Base-by-base conservation (phyloP, 1,140 invertebrate genomes). In the Sogatella furcifera region DNA sequence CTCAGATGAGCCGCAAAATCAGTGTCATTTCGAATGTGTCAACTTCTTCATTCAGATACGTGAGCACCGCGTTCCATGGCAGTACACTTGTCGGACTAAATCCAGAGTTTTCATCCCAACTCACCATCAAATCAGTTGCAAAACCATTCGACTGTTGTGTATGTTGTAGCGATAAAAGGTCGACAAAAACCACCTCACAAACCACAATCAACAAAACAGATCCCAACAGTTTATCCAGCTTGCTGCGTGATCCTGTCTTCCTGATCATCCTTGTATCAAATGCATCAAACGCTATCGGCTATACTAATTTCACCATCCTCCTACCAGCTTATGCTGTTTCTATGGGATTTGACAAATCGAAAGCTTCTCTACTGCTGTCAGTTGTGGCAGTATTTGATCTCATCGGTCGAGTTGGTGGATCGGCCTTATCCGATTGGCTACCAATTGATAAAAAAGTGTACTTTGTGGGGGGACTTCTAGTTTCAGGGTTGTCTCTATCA, bases 221-320 rank as follows among this genome's bases (percentile, higher is more conserved):
- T 22, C 34, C 34, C 11, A 54, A 54, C 28, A 62, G 28, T 43
- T 14, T 10, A 17, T 14, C 11, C 21, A 49, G 21, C 15, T 19
- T 46, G 17, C 70, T 92, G 0, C 84, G 80, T 70, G 87, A 91
- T 70, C 86, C 87, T 0, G 79, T 90, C 31, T 92, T 90, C 68
- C 75, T 91, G 42, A 82, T 91, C 3, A 89, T 92, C 53, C 70
- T 91, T 15, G 83, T 90, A 63, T 90, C 88, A 0, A 90, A 90
- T 68, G 88, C 84, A 22, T 89, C 88, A 0, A 89, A 86, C 62
- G 89, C 88, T 2, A 87, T 92, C 46, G 89, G 88, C 54, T 90
- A 90, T 66, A 91, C 89, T 0, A 92, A 92, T 69, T 90, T 91
- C 61, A 84, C 90, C 0, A 89, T 91, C 53, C 67, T 91, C 2